These are phyloP conservation scores for Chrysocyon brachyurus DNA, from an alignment of 2,797 vertebrate genomes.

Conservation along the genomic window DNA sequence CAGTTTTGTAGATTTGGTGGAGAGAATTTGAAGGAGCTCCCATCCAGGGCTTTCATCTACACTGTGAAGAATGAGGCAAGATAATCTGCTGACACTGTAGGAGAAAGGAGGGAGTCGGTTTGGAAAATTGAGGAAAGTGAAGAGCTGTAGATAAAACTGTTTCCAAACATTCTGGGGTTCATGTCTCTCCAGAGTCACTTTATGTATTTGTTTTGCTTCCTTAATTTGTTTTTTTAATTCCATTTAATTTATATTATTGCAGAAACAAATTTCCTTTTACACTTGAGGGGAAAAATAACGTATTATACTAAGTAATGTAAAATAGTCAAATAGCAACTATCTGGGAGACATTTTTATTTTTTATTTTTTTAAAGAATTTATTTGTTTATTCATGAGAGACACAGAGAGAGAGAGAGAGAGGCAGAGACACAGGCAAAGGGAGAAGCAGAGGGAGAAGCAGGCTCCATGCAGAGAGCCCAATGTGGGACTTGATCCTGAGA, in stretches of 20 bases:
- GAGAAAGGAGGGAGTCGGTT: neutral
- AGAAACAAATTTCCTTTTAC: conserved; percentile 5
- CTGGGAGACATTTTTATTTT: neutral
- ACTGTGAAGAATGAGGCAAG: neutral
- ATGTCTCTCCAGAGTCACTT: neutral
- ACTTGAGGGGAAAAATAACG: neutral
- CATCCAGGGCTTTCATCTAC: neutral
- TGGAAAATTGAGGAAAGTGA: neutral
- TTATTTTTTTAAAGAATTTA: no score
- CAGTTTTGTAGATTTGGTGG: neutral
- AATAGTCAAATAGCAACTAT: neutral
- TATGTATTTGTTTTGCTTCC: neutral
- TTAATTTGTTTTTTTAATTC: neutral
- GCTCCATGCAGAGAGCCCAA: no score
- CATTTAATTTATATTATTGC: neutral
- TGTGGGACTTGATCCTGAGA: no score
- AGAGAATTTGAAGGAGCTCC: neutral
- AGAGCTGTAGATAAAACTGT: neutral
- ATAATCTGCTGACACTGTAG: neutral
- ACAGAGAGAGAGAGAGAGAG: no score
- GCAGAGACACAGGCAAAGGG: no score
- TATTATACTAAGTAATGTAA: neutral
- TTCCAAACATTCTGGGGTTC: neutral
- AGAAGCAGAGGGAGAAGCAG: no score
- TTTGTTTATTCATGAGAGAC: no score